Percentiles rank a stretch among this genome's conserved stretches.
These are phyloP conservation scores for Limnephilus marmoratus DNA, from an alignment of 2,888 invertebrate genomes.

Conservation along the genomic window DNA sequence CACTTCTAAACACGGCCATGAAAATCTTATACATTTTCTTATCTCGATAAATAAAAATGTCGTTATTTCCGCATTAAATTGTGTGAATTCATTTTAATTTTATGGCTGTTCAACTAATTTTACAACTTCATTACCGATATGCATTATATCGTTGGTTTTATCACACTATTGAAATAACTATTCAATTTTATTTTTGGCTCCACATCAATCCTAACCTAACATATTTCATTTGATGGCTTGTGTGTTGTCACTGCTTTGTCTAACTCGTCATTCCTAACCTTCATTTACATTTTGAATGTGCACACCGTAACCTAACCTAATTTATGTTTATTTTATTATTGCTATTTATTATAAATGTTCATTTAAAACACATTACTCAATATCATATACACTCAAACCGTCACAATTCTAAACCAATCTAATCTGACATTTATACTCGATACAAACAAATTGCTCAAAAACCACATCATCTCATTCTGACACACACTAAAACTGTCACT, in stretches of 20 bases:
- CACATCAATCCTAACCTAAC: neutral
- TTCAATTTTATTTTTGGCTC: neutral
- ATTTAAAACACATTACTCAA: neutral
- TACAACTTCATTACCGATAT: neutral
- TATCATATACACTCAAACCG: no score
- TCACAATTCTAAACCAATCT: no score
- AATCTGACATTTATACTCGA: no score
- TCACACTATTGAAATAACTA: neutral
- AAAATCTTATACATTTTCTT: neutral
- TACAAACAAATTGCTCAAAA: no score
- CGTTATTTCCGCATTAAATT: neutral
- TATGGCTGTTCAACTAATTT: neutral
- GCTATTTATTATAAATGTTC: neutral
- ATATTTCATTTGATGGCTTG: neutral
- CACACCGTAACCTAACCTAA: neutral
- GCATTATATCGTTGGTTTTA: neutral
- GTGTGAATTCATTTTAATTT: neutral
- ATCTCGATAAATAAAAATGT: neutral
- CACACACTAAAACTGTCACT: no score
- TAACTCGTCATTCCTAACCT: neutral
- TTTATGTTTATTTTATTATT: neutral
- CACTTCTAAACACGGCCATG: no score
- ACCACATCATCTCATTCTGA: no score
- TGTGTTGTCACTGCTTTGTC: neutral
- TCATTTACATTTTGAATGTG: neutral